phyloP scores from a whole-genome alignment of 2,113 vertebrate genomes.

The Micromys minutus region DNA sequence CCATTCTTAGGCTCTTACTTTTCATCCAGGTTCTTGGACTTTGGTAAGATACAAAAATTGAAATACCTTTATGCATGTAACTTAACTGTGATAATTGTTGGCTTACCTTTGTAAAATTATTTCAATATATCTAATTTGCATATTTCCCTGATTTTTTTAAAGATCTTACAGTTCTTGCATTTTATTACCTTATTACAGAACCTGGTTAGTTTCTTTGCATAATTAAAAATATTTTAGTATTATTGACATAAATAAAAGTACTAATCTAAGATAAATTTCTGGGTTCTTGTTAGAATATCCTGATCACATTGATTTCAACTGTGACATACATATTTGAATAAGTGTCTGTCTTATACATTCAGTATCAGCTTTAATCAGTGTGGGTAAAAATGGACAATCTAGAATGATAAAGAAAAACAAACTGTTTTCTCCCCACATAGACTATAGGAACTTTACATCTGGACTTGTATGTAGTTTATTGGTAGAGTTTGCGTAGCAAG shows the following conservation, averaged over 20 bases:
- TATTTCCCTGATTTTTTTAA: background rate
- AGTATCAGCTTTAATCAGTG: background rate
- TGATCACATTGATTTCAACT: background rate
- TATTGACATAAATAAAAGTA: conserved; percentile 4
- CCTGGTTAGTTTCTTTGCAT: background rate
- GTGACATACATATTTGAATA: background rate
- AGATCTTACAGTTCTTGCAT: background rate
- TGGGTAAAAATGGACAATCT: background rate
- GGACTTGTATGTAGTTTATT: background rate
- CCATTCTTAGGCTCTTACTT: background rate
- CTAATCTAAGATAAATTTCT: conserved; percentile 1
- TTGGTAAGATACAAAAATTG: background rate
- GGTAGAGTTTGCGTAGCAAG: background rate
- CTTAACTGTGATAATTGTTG: conserved; percentile 8
- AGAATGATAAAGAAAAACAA: background rate
- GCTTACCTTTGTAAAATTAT: conserved; percentile 35
- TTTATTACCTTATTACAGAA: background rate
- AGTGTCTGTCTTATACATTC: background rate
- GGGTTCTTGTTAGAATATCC: background rate
- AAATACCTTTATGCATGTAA: background rate
- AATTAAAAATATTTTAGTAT: background rate
- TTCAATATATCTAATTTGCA: background rate
- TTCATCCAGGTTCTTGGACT: background rate
- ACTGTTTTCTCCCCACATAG: background rate
- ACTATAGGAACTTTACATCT: background rate